Evolutionary conservation across 2,797 vertebrate species (phyloP).

Genomic region (Vespertilio murinus): DNA sequence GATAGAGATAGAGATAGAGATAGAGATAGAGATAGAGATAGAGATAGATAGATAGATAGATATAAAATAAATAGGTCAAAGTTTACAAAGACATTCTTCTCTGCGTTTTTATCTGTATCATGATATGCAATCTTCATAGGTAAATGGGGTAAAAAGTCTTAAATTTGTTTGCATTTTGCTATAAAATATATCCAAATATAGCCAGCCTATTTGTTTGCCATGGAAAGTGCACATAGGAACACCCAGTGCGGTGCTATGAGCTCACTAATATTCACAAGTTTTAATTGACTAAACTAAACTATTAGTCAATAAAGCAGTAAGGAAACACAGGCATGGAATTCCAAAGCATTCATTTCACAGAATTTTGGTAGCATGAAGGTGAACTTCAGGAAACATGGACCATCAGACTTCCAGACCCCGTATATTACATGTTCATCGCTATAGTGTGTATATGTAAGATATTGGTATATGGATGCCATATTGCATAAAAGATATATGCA

Average conservation of each 20-base stretch:
- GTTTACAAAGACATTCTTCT: not conserved
- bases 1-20: not conserved
- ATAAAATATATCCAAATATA: slow-evolving; percentile 27
- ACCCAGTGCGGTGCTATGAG: not conserved
- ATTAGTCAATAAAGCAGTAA: not conserved
- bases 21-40: not conserved
- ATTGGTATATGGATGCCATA: not conserved
- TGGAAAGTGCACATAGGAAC: not conserved
- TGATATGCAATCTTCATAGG: not conserved
- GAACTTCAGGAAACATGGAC: not conserved
- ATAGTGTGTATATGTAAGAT: no score
- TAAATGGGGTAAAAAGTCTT: not conserved
- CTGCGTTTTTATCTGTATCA: not conserved
- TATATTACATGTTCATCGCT: not conserved
- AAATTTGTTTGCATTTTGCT: not conserved
- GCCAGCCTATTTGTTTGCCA: not conserved
- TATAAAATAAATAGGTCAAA: not conserved
- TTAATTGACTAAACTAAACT: not conserved
- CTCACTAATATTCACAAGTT: not conserved
- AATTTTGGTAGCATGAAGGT: not conserved
- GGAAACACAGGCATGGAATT: not conserved
- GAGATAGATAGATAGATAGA: not conserved
- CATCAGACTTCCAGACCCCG: not conserved
- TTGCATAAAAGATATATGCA: not conserved
- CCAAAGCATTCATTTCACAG: not conserved